Conservation (phyloP, 2,888 invertebrate species). For the Cancer borealis region DNA sequence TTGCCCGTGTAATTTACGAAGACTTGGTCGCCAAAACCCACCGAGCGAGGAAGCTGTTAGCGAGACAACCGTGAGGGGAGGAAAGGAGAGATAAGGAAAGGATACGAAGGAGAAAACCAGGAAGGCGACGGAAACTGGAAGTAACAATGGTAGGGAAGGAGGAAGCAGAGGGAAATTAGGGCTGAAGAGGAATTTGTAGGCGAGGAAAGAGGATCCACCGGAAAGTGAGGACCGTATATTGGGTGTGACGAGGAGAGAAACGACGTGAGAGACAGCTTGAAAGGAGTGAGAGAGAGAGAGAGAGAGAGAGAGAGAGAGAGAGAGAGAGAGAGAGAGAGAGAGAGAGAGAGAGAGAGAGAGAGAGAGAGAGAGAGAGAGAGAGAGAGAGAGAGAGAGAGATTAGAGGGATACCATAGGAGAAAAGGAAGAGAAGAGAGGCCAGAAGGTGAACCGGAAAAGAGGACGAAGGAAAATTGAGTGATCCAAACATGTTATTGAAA, state of each 20-base stretch:
- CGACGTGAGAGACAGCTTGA: no score
- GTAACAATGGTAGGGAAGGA: background rate
- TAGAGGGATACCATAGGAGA: background rate
- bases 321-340: slow-evolving; percentile 20
- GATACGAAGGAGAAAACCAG: background rate
- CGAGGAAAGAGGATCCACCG: background rate
- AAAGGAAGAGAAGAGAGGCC: background rate
- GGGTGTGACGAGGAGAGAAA: slow-evolving; percentile 7
- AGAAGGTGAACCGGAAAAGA: background rate
- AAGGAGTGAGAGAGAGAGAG: no score
- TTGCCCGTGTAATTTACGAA: slow-evolving; percentile 12
- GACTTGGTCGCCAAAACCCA: background rate
- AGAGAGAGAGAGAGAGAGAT: background rate
- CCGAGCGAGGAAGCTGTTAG: slow-evolving; percentile 12
- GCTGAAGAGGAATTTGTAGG: slow-evolving; percentile 11
- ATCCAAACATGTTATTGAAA: background rate
- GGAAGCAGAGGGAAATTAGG: background rate
- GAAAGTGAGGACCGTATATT: background rate
- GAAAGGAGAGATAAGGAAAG: background rate
- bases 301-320: slow-evolving; percentile 20
- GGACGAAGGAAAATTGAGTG: background rate
- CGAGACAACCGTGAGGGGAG: slow-evolving; percentile 4
- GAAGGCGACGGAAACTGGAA: background rate
- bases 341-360: slow-evolving; percentile 20
- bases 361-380: slow-evolving; percentile 20